Conservation (phyloP, 2,888 invertebrate genomes). For the Ennomos quercinarius region DNA sequence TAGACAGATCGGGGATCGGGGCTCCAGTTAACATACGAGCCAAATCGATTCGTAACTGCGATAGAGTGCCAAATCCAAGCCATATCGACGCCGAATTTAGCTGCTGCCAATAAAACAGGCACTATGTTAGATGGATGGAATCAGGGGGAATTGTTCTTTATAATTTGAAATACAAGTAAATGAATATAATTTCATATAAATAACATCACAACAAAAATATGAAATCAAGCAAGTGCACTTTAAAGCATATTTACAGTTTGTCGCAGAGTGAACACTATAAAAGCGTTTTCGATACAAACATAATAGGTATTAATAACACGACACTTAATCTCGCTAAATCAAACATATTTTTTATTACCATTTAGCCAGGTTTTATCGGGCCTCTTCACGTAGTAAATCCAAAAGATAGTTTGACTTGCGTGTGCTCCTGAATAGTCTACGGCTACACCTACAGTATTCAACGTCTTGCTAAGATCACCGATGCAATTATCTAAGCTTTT, state of each 20-base stretch:
- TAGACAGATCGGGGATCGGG: constrained; percentile 27
- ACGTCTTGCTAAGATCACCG: constrained; percentile 67
- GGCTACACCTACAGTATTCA: constrained; percentile 59
- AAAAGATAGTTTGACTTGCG: constrained; percentile 56
- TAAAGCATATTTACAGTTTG: too few relatives aligned
- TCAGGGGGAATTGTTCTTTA: constrained; percentile 8
- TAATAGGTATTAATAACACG: too few relatives aligned
- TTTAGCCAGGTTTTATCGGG: constrained; percentile 60
- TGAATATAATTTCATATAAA: too few relatives aligned
- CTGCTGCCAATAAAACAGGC: constrained; percentile 30
- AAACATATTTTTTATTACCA: neutral
- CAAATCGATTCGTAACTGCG: constrained; percentile 32
- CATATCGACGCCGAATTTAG: constrained; percentile 30
- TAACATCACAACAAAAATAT: too few relatives aligned
- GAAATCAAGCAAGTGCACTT: too few relatives aligned
- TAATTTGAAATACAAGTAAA: neutral
- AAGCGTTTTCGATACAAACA: too few relatives aligned
- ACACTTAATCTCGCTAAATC: too few relatives aligned
- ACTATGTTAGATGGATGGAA: constrained; percentile 11
- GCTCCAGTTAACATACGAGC: constrained; percentile 27
- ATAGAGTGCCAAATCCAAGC: constrained; percentile 30
- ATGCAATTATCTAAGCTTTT: constrained; percentile 66
- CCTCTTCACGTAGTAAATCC: constrained; percentile 65
- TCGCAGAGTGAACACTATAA: too few relatives aligned
- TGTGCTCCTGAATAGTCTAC: constrained; percentile 72